phyloP scores from a whole-genome alignment of 2,888 invertebrate species.

The Lithophane ornitopus region DNA sequence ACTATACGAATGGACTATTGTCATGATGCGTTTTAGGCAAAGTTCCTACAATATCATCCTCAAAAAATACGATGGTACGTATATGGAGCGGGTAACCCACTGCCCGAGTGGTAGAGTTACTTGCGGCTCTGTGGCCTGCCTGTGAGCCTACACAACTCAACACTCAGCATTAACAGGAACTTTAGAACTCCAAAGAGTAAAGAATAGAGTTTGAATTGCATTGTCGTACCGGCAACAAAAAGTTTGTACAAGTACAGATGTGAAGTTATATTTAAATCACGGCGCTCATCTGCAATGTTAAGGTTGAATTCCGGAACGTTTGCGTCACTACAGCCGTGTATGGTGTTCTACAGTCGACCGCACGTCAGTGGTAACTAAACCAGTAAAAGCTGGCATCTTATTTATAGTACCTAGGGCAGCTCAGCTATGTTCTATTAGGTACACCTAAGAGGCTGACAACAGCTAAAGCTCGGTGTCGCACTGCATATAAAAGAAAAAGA shows the following conservation, averaged over 20 bases:
- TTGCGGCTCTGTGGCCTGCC: slow-evolving; percentile 55
- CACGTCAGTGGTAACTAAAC: neutral
- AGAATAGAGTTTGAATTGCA: slow-evolving; percentile 69
- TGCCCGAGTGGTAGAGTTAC: slow-evolving; percentile 73
- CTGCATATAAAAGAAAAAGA: no score
- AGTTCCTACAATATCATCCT: slow-evolving; percentile 41
- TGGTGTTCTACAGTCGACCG: slow-evolving; percentile 65
- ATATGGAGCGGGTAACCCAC: slow-evolving; percentile 74
- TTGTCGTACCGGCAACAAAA: slow-evolving; percentile 72
- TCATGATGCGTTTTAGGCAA: neutral
- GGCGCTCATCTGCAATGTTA: slow-evolving; percentile 88
- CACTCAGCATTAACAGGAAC: slow-evolving; percentile 25
- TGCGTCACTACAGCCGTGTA: slow-evolving; percentile 81
- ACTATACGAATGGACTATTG: neutral
- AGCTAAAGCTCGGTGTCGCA: no score
- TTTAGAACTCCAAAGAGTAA: slow-evolving; percentile 50
- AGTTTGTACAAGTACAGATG: slow-evolving; percentile 76
- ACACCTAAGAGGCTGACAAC: neutral
- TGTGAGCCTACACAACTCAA: slow-evolving; percentile 40
- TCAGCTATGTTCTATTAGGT: slow-evolving; percentile 20
- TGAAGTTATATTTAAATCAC: slow-evolving; percentile 87
- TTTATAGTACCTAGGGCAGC: neutral
- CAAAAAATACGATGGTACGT: slow-evolving; percentile 66
- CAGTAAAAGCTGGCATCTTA: neutral
- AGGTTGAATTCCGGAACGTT: slow-evolving; percentile 87